Evolutionary conservation across 1,140 invertebrate species (phyloP), one percentile per base, ranked within the genome.

Genomic region (Penaeus indicus): DNA sequence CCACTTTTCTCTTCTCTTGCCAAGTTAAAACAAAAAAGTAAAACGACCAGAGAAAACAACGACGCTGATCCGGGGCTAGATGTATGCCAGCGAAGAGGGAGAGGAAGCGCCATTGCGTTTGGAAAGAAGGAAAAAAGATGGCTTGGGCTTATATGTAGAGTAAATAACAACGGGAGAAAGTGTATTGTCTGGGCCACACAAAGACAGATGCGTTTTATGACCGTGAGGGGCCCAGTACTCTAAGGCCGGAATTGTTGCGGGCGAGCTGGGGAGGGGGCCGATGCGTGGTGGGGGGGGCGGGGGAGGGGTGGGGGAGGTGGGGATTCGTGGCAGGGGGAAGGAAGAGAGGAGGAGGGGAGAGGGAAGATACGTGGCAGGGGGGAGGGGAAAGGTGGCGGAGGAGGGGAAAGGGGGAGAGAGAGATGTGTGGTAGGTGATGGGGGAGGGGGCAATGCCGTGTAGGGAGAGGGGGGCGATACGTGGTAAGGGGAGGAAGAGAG

Each of bases 131-230:
- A 82, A 62, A 82, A 32, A 82, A 60, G 80, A 27, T 82, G 72
- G 72, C 80, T n/a, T n/a, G 27, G 80, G 47, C 60, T 82, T 82
- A 82, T 82, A 82, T 62, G 80, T 82, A 82, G 80, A 82, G 80
- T 82, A 82, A 82, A 82, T 82, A 82, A 82, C 80, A 82, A 60
- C 54, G 80, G 80, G 80, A 27, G 60, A 61, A 82, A 32, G 80
- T 82, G 80, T 82, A 82, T 82, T 82, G 80, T 82, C 80, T 82
- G 80, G 47, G 54, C 54, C 80, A 62, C 80, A 82, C 80, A 82
- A 82, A 82, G 80, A 82, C 80, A 82, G 80, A 82, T 82, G 80
- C 80, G 80, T 82, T 82, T 82, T 82, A 82, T 82, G 80, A 82
- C 80, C 80, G 60, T 82, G 62, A 61, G 54, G 80, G 80, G 47